Conservation (phyloP, 2,113 vertebrate species). For the Oncorhynchus tshawytscha region DNA sequence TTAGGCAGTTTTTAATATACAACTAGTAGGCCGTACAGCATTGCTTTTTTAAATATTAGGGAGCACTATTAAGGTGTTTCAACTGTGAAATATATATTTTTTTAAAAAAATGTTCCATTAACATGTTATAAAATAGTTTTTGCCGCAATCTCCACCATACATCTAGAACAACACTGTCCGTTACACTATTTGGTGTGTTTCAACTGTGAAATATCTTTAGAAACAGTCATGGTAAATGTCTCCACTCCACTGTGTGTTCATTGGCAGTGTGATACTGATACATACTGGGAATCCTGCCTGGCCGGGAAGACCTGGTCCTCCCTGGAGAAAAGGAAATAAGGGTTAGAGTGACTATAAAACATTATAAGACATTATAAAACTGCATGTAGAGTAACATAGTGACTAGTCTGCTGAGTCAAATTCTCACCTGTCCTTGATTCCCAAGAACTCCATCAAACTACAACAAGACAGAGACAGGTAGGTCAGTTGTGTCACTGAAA, state of each 20-base stretch:
- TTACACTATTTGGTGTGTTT: no score
- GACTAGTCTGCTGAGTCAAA: not conserved
- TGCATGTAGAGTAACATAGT: not conserved
- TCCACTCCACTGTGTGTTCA: not conserved
- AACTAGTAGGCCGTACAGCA: no score
- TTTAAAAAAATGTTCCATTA: no score
- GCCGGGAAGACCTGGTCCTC: slow-evolving; percentile 38
- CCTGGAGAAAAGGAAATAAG: slow-evolving; percentile 45
- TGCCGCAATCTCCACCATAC: no score
- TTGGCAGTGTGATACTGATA: not conserved
- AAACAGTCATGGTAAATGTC: not conserved
- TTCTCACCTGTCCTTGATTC: slow-evolving; percentile 61
- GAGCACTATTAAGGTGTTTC: no score
- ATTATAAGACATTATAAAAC: not conserved
- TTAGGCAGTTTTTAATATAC: no score
- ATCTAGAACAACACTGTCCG: no score
- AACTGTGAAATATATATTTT: no score
- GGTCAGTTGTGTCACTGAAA: not conserved
- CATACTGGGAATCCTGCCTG: slow-evolving; percentile 68
- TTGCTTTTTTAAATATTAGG: no score
- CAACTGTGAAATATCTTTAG: no score
- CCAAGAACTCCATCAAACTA: slow-evolving; percentile 59
- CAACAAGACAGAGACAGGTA: slow-evolving; percentile 47
- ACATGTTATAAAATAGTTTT: no score
- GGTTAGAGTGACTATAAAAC: not conserved